Base-by-base conservation (phyloP, 2,888 invertebrate genomes). In the Helicoverpa assulta region DNA sequence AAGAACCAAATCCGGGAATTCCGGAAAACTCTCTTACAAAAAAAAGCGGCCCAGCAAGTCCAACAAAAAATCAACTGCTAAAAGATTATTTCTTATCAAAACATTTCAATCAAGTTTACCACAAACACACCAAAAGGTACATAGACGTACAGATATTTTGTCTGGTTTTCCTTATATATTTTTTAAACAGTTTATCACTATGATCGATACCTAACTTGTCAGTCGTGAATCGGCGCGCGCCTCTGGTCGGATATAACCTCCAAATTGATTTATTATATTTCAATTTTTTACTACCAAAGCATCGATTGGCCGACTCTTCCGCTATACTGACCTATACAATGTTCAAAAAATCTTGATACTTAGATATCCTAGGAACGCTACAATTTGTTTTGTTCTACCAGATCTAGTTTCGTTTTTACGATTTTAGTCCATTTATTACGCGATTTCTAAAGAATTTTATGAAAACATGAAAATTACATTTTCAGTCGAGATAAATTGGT, bases 181-280 rank as follows among this genome's bases (percentile, higher is more conserved):
- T 61, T 64, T 65, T 61, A 29, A 18, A 43, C 8, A 10, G 54
- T 72, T 75, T 77, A 81, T 76, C 67, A 76, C 33, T 66, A 61
- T 82, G 83, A 53, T 73, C 80, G 73, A 79, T 61, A 70, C 86
- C 80, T 86, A 76, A 81, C 67, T 68, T 82, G 83, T 83, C 84
- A 86, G 85, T 90, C 90, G 87, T 88, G 90, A 85, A 85, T 58
- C 62, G 60, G 85, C 84, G 86, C 75, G 87, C 86, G 86, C 85
- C 77, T 82, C 84, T 87, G 83, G 70, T 78, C 88, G 87, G 89
- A 90, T 89, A 84, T 88, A 89, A 89, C 90, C 91, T 91, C 89
- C 85, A 89, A 90, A 90, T 88, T 91, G 91, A 91, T 91, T 91
- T 89, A 91, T 90, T 90, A 90, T 87, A 86, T 88, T 88, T 88